Conservation (phyloP, 2,888 invertebrate genomes). For the Conomelus anceps region DNA sequence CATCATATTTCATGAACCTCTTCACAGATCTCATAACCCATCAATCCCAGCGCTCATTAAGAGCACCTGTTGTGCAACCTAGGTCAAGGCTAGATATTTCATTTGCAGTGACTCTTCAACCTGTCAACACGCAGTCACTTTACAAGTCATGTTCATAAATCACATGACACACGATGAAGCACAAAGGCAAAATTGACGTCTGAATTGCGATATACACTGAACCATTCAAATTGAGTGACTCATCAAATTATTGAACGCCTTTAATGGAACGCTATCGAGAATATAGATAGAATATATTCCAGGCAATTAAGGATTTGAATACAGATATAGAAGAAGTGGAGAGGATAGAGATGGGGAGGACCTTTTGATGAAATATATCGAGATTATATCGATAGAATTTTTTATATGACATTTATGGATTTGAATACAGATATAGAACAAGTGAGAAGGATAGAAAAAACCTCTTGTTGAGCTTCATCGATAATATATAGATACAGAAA, state of each 20-base stretch:
- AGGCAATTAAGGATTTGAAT: too few species aligned
- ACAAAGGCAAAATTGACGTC: not conserved
- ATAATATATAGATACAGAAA: not conserved
- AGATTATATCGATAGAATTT: too few species aligned
- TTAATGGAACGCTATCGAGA: too few species aligned
- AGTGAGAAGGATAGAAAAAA: too few species aligned
- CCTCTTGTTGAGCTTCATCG: not conserved
- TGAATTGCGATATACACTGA: not conserved
- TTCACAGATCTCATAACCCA: too few species aligned
- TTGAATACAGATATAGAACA: too few species aligned
- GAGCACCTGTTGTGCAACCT: not conserved
- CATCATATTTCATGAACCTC: too few species aligned
- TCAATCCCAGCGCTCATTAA: too few species aligned
- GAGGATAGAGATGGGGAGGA: too few species aligned
- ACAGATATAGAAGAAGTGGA: too few species aligned
- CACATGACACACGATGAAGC: not conserved
- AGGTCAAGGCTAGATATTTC: not conserved
- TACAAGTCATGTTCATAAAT: not conserved
- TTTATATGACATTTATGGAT: too few species aligned
- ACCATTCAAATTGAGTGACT: not conserved
- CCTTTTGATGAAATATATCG: too few species aligned
- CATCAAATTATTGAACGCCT: not conserved
- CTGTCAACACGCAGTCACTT: not conserved
- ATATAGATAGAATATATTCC: not conserved
- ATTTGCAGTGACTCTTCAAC: not conserved